These are phyloP conservation scores for Andrena dorsata DNA, from an alignment of 2,888 invertebrate genomes.

Conservation along the genomic window DNA sequence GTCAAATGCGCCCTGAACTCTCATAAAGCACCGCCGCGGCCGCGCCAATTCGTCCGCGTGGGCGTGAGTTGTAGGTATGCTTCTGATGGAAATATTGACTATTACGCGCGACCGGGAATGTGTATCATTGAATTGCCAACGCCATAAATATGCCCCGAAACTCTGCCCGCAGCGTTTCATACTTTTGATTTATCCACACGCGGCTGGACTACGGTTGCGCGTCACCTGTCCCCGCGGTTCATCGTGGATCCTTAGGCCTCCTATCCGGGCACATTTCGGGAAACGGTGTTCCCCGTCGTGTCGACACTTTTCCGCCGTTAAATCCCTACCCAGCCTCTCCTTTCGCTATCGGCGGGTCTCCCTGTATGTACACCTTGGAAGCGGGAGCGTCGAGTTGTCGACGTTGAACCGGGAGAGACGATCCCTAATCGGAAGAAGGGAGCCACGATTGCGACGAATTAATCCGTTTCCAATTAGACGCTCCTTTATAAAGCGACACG, in stretches of 20 bases:
- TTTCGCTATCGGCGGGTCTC: too few relatives aligned
- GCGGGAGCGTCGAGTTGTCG: background rate
- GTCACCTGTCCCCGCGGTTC: slow-evolving; percentile 18
- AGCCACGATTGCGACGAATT: slow-evolving; percentile 71
- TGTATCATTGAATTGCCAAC: slow-evolving; percentile 84
- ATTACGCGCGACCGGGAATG: slow-evolving; percentile 84
- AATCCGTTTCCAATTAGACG: slow-evolving; percentile 77
- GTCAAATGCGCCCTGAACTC: slow-evolving; percentile 84
- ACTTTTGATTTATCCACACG: slow-evolving; percentile 83
- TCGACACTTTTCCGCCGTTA: too few relatives aligned
- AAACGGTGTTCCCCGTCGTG: background rate
- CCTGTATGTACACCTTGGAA: background rate
- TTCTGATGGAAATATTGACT: slow-evolving; percentile 85
- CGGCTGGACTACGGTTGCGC: slow-evolving; percentile 48
- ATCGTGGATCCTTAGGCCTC: slow-evolving; percentile 59
- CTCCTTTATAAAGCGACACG: slow-evolving; percentile 62
- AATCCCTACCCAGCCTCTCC: background rate
- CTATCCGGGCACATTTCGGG: background rate
- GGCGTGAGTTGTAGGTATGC: slow-evolving; percentile 84
- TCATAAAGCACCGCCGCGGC: slow-evolving; percentile 82
- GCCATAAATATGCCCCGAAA: slow-evolving; percentile 83
- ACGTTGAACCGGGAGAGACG: background rate
- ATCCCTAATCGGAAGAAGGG: slow-evolving; percentile 25
- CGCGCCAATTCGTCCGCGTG: slow-evolving; percentile 77
- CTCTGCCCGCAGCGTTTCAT: slow-evolving; percentile 81